Conservation (phyloP, 2,888 invertebrate genomes). For the Acleris cristana region DNA sequence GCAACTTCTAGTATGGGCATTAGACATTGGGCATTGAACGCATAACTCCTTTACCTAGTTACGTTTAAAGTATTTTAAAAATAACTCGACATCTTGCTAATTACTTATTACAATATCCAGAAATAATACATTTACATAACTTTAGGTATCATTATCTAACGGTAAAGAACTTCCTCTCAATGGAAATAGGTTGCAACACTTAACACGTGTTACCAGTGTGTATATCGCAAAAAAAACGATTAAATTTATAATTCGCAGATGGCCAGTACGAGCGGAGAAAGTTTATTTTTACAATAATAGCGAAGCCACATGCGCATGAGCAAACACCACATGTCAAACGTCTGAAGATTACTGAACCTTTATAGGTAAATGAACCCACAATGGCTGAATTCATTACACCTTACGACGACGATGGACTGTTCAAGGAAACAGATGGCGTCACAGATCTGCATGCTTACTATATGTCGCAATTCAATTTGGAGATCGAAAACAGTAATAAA, state of each 20-base stretch:
- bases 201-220: constrained; percentile 67
- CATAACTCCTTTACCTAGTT: too few relatives aligned
- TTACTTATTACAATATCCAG: constrained; percentile 3
- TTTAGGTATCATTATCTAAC: constrained; percentile 39
- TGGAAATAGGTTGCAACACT: constrained; percentile 50
- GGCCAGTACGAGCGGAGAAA: constrained; percentile 78
- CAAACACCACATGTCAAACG: constrained; percentile 75
- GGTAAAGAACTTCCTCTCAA: constrained; percentile 43
- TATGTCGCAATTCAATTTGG: constrained; percentile 79
- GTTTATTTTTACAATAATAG: constrained; percentile 84
- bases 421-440: constrained; percentile 67
- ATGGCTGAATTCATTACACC: constrained; percentile 76
- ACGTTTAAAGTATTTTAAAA: too few relatives aligned
- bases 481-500: constrained; percentile 68
- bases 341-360: constrained; percentile 74
- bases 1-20: too few relatives aligned
- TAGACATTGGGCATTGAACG: too few relatives aligned
- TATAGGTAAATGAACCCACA: constrained; percentile 45
- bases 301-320: constrained; percentile 75
- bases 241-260: constrained; percentile 81
- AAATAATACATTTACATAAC: constrained; percentile 17
- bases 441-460: constrained; percentile 79
- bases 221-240: constrained; percentile 69
- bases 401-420: constrained; percentile 69
- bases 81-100: too few relatives aligned